Base-by-base conservation (phyloP, 2,888 invertebrate genomes). In the Leptinotarsa haldemani region DNA sequence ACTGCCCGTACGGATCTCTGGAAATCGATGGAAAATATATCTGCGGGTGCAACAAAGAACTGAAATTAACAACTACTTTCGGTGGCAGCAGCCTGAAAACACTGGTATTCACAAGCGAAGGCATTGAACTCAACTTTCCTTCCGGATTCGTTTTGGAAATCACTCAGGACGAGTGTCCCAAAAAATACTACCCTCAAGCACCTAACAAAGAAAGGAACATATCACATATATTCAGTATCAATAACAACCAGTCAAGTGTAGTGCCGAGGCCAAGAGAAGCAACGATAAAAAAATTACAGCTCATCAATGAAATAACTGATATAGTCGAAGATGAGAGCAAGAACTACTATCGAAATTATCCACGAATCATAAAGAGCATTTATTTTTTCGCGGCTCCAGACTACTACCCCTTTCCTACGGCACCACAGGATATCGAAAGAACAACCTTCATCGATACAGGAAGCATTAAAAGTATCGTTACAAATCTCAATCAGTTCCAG, bases 101-200 rank as follows among this genome's bases (percentile, higher is more conserved):
- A 61, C 53, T 86, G 1, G 85, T 87, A 7, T 88, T 90, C 78
- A 86, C 85, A 74, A 89, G 88, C 78, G 80, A 84, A 1, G 90
- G 89, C 4, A 84, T 86, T 66, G 84, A 87, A 2, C 83, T 85
- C 18, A 86, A 84, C 73, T 85, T 81, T 52, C 85, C 86, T 71
- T 84, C 82, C 70, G 91, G 92, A 20, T 91, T 92, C 80, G 82
- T 90, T 2, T 81, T 91, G 18, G 90, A 92, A 83, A 84, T 91
- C 16, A 81, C 86, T 7, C 92, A 92, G 80, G 91, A 91, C 73
- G 86, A 89, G 73, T 91, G 91, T 80, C 86, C 87, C 0, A 85
- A 83, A 70, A 83, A 84, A 69, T 84, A 85, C 71, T 61, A 77
- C 50, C 82, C 83, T 7, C 75, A 73, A 18, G 25, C 61, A 53